Evolutionary conservation across 2,797 vertebrate genomes (phyloP).

Genomic region (Balearica regulorum): DNA sequence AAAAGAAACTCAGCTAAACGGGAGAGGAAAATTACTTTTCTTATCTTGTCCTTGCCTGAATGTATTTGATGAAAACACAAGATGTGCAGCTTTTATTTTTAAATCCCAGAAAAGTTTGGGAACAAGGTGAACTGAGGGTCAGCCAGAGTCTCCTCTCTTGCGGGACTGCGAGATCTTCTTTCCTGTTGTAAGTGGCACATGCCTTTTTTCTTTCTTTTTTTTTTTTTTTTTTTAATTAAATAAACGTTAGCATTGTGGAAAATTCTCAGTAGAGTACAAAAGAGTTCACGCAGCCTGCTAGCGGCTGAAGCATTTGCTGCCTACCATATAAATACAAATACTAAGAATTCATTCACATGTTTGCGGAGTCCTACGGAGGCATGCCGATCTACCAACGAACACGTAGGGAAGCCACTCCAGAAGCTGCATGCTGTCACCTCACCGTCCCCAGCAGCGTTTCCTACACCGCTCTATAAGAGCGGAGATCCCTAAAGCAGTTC

Average conservation of each 20-base stretch:
- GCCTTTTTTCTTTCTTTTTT: not conserved
- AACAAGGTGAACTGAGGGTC: not conserved
- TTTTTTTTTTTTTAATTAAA: not conserved
- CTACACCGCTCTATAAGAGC: conserved; percentile 8
- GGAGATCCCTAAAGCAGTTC: not conserved
- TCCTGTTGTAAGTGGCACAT: not conserved
- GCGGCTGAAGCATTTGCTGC: not conserved
- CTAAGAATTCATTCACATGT: not conserved
- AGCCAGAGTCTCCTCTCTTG: not conserved
- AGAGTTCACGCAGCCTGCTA: not conserved
- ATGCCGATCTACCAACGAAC: not conserved
- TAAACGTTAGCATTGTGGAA: not conserved
- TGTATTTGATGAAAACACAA: not conserved
- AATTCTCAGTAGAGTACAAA: not conserved
- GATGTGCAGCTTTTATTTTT: not conserved
- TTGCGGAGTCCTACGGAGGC: not conserved
- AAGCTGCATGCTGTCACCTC: not conserved
- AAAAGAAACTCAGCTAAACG: not conserved
- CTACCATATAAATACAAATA: not conserved
- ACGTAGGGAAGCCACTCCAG: not conserved
- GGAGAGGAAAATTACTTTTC: not conserved
- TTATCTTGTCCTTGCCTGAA: not conserved
- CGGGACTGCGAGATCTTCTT: not conserved
- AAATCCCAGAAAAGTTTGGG: not conserved
- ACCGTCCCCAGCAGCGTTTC: not conserved